Conservation (phyloP, 2,888 invertebrate species). For the Ophonus ardosiacus region DNA sequence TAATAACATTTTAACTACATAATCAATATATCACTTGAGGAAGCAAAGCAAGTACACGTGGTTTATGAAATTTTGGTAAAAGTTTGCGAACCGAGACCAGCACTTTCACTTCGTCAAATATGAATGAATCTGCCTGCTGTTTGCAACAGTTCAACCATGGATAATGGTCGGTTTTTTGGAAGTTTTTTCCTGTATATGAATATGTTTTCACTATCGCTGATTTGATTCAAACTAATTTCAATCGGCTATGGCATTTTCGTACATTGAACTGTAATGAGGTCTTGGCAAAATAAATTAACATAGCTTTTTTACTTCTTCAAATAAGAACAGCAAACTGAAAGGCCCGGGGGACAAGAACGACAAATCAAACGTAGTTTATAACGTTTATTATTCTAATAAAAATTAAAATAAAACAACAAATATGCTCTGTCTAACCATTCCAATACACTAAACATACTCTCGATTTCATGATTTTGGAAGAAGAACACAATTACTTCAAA, state of each 20-base stretch:
- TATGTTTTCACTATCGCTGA: conserved; percentile 20
- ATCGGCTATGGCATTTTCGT: neutral
- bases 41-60: conserved; percentile 20
- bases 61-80: conserved; percentile 61
- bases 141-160: conserved; percentile 5
- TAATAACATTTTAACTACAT: too few species aligned
- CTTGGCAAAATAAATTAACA: neutral
- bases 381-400: too few species aligned
- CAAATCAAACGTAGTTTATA: too few species aligned
- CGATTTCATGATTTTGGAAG: too few species aligned
- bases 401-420: too few species aligned
- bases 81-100: conserved; percentile 20
- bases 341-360: too few species aligned
- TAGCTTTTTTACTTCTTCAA: too few species aligned
- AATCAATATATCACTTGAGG: conserved; percentile 39
- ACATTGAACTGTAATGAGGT: neutral
- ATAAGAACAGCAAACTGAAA: too few species aligned
- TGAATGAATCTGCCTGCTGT: conserved; percentile 53
- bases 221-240: neutral
- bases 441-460: too few species aligned
- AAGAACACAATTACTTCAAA: too few species aligned
- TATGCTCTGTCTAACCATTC: too few species aligned
- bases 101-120: conserved; percentile 43
- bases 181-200: conserved; percentile 33
- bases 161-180: conserved; percentile 1